phyloP scores from a whole-genome alignment of 2,888 invertebrate genomes.

The Pharmacophagus antenor region DNA sequence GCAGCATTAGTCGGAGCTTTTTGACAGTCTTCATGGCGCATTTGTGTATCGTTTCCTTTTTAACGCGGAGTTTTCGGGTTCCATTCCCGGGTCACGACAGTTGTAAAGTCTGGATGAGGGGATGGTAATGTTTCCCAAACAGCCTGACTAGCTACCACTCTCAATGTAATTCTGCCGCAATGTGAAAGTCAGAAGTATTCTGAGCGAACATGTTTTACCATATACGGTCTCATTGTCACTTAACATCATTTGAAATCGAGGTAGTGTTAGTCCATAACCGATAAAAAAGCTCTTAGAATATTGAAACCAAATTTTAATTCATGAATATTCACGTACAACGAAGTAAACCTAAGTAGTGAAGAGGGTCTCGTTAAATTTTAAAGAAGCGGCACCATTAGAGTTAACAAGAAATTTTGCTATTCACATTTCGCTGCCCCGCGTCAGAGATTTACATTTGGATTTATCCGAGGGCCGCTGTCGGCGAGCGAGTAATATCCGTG shows the following conservation, averaged over 20 bases:
- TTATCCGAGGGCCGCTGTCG: not conserved
- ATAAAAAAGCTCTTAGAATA: not conserved
- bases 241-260: not conserved
- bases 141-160: too few relatives aligned
- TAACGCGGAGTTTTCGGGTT: too few relatives aligned
- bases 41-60: too few relatives aligned
- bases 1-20: too few relatives aligned
- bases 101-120: too few relatives aligned
- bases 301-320: not conserved
- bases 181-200: too few relatives aligned
- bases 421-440: conserved; percentile 4
- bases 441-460: conserved; percentile 7
- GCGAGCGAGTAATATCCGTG: conserved; percentile 26
- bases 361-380: not conserved
- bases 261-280: not conserved
- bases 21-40: too few relatives aligned
- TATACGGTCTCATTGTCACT: not conserved
- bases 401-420: conserved; percentile 8
- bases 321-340: not conserved
- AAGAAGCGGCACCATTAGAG: not conserved
- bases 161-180: too few relatives aligned
- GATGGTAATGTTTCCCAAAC: too few relatives aligned
- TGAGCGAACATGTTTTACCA: too few relatives aligned
- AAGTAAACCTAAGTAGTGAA: not conserved
- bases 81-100: too few relatives aligned